Conservation (phyloP, 2,113 vertebrate species). For the Prinia subflava region DNA sequence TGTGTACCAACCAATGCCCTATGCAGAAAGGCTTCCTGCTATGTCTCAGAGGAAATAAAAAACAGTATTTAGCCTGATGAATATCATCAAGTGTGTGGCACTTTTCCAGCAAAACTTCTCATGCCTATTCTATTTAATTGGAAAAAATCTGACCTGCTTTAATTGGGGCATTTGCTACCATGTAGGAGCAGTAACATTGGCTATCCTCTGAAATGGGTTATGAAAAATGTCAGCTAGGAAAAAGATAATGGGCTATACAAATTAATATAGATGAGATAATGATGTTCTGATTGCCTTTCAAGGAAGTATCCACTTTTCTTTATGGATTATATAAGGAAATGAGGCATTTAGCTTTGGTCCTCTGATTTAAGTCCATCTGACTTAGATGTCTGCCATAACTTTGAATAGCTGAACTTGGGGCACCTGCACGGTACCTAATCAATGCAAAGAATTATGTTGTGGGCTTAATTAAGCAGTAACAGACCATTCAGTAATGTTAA, state of each 20-base stretch:
- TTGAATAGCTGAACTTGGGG: neutral
- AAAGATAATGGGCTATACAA: constrained; percentile 4
- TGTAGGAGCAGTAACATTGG: constrained; percentile 25
- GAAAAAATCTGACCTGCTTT: neutral
- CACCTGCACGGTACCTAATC: neutral
- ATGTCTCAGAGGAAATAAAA: neutral
- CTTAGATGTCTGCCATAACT: neutral
- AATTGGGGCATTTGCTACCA: neutral
- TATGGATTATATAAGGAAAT: neutral
- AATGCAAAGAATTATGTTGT: constrained; percentile 37
- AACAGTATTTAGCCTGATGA: neutral
- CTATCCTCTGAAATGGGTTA: neutral
- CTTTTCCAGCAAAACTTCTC: neutral
- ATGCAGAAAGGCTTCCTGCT: neutral
- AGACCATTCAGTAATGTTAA: constrained; percentile 53
- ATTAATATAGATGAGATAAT: neutral
- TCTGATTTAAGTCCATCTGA: neutral
- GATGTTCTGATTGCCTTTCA: neutral
- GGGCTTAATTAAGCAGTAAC: constrained; percentile 51
- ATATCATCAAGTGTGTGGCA: neutral
- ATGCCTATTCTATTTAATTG: neutral
- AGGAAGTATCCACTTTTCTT: neutral
- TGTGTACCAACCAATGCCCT: neutral
- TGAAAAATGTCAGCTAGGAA: neutral
- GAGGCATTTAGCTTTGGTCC: neutral